Evolutionary conservation across 2,113 vertebrate genomes (phyloP).

Genomic region (Cygnus atratus): DNA sequence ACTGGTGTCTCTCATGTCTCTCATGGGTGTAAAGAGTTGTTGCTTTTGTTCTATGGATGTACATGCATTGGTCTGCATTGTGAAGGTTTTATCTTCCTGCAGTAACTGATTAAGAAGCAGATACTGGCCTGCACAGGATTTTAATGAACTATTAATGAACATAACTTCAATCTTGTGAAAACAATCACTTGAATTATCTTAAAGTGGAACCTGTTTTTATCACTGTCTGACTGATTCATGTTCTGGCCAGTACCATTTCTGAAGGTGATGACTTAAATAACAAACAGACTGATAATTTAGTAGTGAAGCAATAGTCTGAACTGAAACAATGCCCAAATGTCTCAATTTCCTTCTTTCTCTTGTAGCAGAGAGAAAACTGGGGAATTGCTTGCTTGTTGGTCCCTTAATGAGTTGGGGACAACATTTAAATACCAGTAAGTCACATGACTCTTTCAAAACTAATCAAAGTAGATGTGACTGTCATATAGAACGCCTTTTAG

Average conservation of each 20-base stretch:
- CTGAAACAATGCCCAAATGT: neutral
- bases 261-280: neutral
- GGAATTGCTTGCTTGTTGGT: neutral
- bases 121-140: neutral
- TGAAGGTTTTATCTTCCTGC: neutral
- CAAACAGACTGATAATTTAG: neutral
- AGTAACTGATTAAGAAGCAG: neutral
- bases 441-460: neutral
- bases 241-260: neutral
- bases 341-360: neutral
- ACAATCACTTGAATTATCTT: neutral
- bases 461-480: neutral
- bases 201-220: neutral
- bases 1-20: neutral
- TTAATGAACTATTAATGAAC: neutral
- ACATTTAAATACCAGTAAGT: neutral
- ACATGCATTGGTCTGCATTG: accelerated
- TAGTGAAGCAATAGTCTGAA: neutral
- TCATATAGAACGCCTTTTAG: neutral
- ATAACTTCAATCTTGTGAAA: neutral
- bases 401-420: neutral
- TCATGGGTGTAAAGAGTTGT: neutral
- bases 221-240: neutral
- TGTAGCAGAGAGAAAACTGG: neutral
- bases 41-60: neutral